Conservation (phyloP, 1,140 invertebrate genomes). For the Drosophila subobscura region DNA sequence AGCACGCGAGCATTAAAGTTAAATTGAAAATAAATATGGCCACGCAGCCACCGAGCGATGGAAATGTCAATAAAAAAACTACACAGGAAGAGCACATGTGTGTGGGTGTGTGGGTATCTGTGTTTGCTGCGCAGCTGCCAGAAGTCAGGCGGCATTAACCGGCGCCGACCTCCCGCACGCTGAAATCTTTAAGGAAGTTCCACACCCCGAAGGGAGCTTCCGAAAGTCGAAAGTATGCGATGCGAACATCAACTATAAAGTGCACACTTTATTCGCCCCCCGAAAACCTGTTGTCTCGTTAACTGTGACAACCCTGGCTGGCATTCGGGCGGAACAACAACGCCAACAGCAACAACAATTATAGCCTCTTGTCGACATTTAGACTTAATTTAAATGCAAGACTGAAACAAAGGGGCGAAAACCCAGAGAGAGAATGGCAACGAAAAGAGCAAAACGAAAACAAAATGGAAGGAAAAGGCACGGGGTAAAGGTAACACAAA, state of each 20-base stretch:
- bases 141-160: no score
- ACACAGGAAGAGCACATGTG: slow-evolving; percentile 16
- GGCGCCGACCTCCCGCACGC: no score
- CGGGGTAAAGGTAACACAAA: slow-evolving; percentile 61
- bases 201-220: no score
- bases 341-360: slow-evolving; percentile 55
- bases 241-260: slow-evolving; percentile 26
- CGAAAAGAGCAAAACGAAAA: slow-evolving; percentile 1
- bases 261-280: slow-evolving; percentile 24
- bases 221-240: slow-evolving; percentile 3
- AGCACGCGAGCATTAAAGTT: slow-evolving; percentile 61
- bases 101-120: slow-evolving; percentile 6
- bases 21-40: slow-evolving; percentile 78
- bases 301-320: slow-evolving; percentile 54
- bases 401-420: slow-evolving; percentile 34
- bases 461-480: slow-evolving; percentile 22
- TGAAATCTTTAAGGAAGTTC: no score
- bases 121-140: slow-evolving; percentile 7
- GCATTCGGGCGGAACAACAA: slow-evolving; percentile 36
- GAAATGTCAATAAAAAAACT: slow-evolving; percentile 66
- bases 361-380: slow-evolving; percentile 73
- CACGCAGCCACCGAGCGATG: slow-evolving; percentile 29
- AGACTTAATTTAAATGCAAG: slow-evolving; percentile 80
- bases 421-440: neutral
- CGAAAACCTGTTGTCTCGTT: slow-evolving; percentile 45